Evolutionary conservation across 2,113 vertebrate genomes (phyloP).

Genomic region (Elachura formosa): DNA sequence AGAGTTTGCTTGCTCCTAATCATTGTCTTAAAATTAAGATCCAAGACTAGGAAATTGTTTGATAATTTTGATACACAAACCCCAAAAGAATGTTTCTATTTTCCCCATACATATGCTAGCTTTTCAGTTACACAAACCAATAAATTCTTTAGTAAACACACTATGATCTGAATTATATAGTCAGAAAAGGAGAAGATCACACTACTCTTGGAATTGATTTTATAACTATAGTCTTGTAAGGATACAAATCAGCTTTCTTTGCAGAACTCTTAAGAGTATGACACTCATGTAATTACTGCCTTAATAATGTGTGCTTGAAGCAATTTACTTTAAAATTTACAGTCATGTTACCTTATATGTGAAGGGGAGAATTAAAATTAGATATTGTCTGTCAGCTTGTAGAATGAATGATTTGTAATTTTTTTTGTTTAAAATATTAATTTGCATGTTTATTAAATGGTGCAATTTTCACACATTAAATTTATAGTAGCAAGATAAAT

Average conservation of each 20-base stretch:
- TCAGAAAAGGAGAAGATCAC: not conserved
- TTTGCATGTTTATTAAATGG: not conserved
- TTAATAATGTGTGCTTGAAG: not conserved
- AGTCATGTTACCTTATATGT: not conserved
- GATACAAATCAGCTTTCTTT: not conserved
- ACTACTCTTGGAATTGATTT: not conserved
- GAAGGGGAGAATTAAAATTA: not conserved
- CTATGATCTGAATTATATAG: not conserved
- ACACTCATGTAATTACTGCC: not conserved
- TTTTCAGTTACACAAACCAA: not conserved
- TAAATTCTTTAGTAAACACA: not conserved
- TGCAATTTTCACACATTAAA: not conserved
- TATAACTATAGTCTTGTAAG: not conserved
- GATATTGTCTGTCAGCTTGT: not conserved
- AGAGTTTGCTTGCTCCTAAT: not conserved
- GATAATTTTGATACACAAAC: not conserved
- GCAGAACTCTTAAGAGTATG: not conserved
- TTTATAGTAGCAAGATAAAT: not conserved
- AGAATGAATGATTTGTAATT: not conserved
- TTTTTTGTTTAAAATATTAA: not conserved
- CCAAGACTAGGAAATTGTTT: not conserved
- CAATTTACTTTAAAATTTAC: not conserved
- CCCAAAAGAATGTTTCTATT: not conserved
- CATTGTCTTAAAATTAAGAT: not conserved
- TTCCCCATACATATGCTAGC: not conserved